Evolutionary conservation across 1,140 invertebrate species (phyloP).

Genomic region (Cryptotermes secundus): DNA sequence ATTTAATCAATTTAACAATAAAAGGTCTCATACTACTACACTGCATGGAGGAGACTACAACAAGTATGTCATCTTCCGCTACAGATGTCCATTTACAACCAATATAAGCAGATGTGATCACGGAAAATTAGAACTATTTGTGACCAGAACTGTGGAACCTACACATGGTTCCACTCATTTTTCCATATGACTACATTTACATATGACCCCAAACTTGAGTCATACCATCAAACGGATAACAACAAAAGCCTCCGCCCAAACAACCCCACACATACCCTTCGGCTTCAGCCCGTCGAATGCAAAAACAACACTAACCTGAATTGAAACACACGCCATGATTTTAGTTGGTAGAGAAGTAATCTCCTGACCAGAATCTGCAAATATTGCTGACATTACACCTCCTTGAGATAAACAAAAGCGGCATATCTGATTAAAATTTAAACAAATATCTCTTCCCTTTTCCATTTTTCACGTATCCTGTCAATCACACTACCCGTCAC

Average conservation of each 20-base stretch:
- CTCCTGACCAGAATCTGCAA: slow-evolving; percentile 21
- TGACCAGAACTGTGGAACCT: too few species aligned
- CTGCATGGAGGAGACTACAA: too few species aligned
- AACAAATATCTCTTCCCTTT: slow-evolving; percentile 27
- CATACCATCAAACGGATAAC: not conserved
- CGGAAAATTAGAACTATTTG: too few species aligned
- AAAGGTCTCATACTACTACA: too few species aligned
- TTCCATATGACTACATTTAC: too few species aligned
- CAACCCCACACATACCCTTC: not conserved
- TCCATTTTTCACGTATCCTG: not conserved
- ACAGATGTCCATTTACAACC: too few species aligned
- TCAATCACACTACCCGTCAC: not conserved
- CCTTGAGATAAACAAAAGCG: slow-evolving; percentile 33
- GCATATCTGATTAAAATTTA: slow-evolving; percentile 33
- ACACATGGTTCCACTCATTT: too few species aligned
- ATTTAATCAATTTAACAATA: too few species aligned
- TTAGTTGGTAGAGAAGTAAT: not conserved
- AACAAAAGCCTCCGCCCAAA: not conserved
- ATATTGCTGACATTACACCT: slow-evolving; percentile 33
- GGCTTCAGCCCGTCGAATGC: not conserved
- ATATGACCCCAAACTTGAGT: too few species aligned
- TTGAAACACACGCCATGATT: slow-evolving; percentile 29
- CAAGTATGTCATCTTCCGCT: too few species aligned
- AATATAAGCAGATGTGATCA: too few species aligned
- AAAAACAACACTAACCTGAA: slow-evolving; percentile 27